A percentile compares a stretch with the other conserved stretches of the same genome.
phyloP scores from a whole-genome alignment of 2,797 vertebrate species.

The Toxotes lorentzi region DNA sequence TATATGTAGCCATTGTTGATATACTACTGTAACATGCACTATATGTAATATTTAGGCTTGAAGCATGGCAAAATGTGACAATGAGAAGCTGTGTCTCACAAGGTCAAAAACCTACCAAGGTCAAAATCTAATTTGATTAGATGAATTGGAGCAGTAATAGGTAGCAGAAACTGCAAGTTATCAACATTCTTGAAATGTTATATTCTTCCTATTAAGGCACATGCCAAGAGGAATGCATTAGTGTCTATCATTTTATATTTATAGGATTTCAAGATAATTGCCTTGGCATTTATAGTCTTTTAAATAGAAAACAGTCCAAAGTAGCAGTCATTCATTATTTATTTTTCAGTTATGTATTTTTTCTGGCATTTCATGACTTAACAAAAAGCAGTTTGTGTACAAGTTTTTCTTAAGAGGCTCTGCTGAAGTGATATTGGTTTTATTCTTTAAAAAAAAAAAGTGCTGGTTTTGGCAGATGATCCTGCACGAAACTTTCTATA shows the following conservation, averaged over 20 bases:
- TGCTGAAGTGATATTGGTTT: background rate
- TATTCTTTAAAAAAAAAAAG: background rate
- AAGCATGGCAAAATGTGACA: background rate
- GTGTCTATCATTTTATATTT: background rate
- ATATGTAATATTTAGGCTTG: background rate
- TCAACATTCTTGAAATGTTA: background rate
- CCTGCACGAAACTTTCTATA: constrained; percentile 16
- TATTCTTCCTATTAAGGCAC: background rate
- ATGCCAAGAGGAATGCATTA: background rate
- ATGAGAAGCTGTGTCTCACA: background rate
- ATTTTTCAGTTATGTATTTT: background rate
- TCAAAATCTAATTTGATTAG: background rate
- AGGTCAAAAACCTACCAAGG: constrained; percentile 6
- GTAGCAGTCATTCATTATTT: background rate
- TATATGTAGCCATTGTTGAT: background rate
- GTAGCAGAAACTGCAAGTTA: background rate
- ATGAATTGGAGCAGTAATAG: background rate
- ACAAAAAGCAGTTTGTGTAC: background rate
- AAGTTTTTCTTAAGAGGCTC: background rate
- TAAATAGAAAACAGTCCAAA: background rate
- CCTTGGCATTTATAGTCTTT: constrained; percentile 14
- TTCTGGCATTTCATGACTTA: background rate
- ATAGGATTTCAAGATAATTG: constrained; percentile 35
- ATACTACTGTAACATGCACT: background rate
- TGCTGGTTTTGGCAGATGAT: background rate